Evolutionary conservation across 1,140 invertebrate genomes (phyloP).

Genomic region (Aphis craccivora): DNA sequence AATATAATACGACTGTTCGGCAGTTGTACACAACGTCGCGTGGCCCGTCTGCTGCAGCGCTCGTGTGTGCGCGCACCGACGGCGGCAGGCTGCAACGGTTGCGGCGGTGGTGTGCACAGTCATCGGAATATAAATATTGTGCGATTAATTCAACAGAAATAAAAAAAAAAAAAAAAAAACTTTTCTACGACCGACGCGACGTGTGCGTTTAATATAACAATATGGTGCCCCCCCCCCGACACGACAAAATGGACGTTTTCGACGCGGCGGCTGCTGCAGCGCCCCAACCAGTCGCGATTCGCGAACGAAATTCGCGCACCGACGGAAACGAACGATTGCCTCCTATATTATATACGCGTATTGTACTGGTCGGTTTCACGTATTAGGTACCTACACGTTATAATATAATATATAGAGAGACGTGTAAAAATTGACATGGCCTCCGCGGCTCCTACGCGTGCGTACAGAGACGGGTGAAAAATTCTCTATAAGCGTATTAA

Average conservation of each 20-base stretch:
- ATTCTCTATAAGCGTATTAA: background rate
- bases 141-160: background rate
- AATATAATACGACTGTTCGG: background rate
- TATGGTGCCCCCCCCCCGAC: background rate
- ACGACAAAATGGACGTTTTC: conserved; percentile 35
- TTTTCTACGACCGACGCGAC: background rate
- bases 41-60: background rate
- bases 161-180: background rate
- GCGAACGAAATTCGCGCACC: background rate
- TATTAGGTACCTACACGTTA: background rate
- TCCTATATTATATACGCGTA: background rate
- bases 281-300: background rate
- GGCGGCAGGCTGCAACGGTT: background rate
- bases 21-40: background rate
- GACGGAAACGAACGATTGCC: background rate
- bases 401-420: background rate
- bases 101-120: background rate
- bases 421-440: conserved; percentile 2
- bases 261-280: background rate
- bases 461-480: background rate
- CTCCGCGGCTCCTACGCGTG: background rate
- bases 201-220: conserved; percentile 7
- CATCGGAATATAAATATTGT: conserved; percentile 12
- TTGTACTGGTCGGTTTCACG: background rate
- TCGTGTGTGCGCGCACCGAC: background rate